Conservation (phyloP, 2,888 invertebrate genomes). For the Chironomus tentans region DNA sequence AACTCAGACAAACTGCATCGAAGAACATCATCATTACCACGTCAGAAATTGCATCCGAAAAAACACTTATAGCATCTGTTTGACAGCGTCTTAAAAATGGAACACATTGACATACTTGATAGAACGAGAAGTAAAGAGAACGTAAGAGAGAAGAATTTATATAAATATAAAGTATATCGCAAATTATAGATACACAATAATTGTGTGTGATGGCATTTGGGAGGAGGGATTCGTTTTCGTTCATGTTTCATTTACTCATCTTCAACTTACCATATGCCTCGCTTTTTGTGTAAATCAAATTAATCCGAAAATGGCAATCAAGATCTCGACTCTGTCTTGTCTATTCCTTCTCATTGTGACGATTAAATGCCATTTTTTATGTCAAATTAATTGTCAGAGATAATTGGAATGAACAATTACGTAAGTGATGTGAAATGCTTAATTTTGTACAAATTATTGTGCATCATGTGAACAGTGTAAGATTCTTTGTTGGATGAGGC, state of each 20-base stretch:
- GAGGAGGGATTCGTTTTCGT: neutral
- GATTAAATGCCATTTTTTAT: constrained; percentile 2
- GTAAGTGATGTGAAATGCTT: neutral
- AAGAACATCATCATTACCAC: neutral
- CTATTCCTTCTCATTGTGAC: neutral
- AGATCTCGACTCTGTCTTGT: neutral
- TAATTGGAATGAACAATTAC: neutral
- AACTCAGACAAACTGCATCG: neutral
- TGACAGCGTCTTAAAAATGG: neutral
- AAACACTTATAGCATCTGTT: constrained; percentile 1
- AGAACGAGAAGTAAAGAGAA: neutral
- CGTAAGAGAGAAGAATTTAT: neutral
- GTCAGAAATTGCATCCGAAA: neutral
- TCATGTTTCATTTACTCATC: neutral
- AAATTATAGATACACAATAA: no score
- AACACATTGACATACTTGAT: neutral
- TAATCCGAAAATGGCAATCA: constrained; percentile 7
- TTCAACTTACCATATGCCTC: constrained; percentile 11
- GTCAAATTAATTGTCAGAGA: constrained; percentile 1
- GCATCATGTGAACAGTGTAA: no score
- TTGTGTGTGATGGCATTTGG: neutral
- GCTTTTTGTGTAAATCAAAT: neutral
- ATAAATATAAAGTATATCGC: neutral
- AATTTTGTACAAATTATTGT: no score
- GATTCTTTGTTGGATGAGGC: no score